Evolutionary conservation across 2,888 invertebrate species (phyloP).

Genomic region (Epistrophe eligans): DNA sequence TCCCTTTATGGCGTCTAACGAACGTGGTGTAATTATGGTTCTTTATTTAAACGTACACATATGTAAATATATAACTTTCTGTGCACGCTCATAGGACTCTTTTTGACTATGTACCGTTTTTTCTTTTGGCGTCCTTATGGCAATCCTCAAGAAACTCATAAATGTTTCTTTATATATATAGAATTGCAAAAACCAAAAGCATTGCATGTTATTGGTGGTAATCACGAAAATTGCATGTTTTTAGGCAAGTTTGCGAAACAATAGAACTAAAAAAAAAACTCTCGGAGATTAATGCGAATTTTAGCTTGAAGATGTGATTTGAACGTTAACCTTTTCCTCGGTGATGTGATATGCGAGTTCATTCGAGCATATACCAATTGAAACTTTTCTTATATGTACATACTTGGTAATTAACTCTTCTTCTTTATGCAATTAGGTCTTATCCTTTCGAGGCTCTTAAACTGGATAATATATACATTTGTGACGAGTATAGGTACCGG

Average conservation of each 20-base stretch:
- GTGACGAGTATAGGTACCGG: neutral
- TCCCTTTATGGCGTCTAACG: conserved; percentile 59
- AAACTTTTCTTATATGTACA: conserved; percentile 15
- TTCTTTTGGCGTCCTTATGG: conserved; percentile 5
- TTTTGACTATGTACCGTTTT: conserved; percentile 37
- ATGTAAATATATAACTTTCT: conserved; percentile 29
- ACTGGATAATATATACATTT: neutral
- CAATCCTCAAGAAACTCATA: conserved; percentile 4
- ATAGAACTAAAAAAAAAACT: conserved; percentile 1
- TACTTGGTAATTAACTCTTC: conserved; percentile 6
- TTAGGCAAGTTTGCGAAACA: conserved; percentile 3
- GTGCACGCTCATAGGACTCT: conserved; percentile 13
- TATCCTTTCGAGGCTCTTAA: neutral
- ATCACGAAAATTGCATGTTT: conserved; percentile 64
- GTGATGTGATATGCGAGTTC: neutral
- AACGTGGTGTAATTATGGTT: conserved; percentile 45
- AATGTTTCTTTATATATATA: conserved; percentile 2
- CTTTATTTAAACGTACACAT: conserved; percentile 6
- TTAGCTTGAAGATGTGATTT: conserved; percentile 25
- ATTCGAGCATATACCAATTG: neutral
- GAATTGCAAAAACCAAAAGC: conserved; percentile 47
- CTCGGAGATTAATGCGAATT: conserved; percentile 56
- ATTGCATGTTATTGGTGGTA: conserved; percentile 58
- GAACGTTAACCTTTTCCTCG: conserved; percentile 6
- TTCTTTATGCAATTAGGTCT: conserved; percentile 4